phyloP scores from a whole-genome alignment of 2,888 invertebrate genomes.

The Strigamia transsilvanica region DNA sequence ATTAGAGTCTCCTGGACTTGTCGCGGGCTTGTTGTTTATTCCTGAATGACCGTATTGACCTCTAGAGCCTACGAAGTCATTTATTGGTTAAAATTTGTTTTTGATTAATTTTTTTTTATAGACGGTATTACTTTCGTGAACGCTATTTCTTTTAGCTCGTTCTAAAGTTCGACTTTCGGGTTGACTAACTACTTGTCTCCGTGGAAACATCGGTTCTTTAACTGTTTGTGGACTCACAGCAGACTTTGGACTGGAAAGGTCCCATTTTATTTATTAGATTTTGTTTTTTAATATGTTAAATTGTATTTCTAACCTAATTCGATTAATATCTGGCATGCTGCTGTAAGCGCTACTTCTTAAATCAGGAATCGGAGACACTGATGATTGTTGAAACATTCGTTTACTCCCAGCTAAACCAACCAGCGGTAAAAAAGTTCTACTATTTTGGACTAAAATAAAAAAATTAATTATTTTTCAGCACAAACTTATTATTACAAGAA shows the following conservation, averaged over 20 bases:
- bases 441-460: neutral
- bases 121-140: conserved; percentile 56
- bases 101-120: conserved; percentile 1
- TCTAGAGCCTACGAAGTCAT: neutral
- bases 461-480: neutral
- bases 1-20: conserved; percentile 46
- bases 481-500: neutral
- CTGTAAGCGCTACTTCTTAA: conserved; percentile 69
- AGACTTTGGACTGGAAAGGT: conserved; percentile 51
- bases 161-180: conserved; percentile 56
- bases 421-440: conserved; percentile 1
- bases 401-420: conserved; percentile 52
- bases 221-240: conserved; percentile 52
- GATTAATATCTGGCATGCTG: conserved; percentile 58
- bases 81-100: neutral
- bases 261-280: neutral
- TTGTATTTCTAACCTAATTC: conserved; percentile 56
- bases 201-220: conserved; percentile 55
- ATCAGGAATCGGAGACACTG: conserved; percentile 84
- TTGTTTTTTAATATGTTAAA: neutral
- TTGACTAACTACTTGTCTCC: conserved; percentile 56
- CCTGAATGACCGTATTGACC: conserved; percentile 43
- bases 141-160: conserved; percentile 56
- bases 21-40: neutral
- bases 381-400: conserved; percentile 74